Base-by-base conservation (phyloP, 1,140 invertebrate genomes). In the Drosophila kikkawai region DNA sequence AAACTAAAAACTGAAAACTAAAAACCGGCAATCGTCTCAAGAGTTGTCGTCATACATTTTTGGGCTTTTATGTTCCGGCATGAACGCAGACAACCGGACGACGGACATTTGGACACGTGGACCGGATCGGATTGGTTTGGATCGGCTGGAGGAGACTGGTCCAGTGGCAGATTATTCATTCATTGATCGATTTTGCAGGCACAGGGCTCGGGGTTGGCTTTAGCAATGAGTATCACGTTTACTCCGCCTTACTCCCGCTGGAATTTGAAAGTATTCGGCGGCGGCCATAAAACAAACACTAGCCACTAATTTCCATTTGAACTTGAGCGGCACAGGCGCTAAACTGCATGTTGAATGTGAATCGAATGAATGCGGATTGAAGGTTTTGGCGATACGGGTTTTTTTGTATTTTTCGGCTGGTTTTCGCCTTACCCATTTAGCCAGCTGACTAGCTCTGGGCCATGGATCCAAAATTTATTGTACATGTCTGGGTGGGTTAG, bases 31-130 rank as follows among this genome's bases (percentile, higher is more conserved):
- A 58, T 22, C 68, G 80, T 48, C 70, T 44, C 48, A 75, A 86
- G 65, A 86, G 79, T 64, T 58, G 73, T 77, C 80, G 84, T 84
- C 84, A 90, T 81, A 88, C 85, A 88, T 88, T 82, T 88, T 85
- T 85, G 78, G 75, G 53, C 79, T 70, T 79, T 82, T 67, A 79
- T 85, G 78, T 83, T 80, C 77, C 80, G 81, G 85, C 80, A 83
- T 88, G 55, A 75, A 86, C 65, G 47, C 51, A 67, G 63, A 55
- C 39, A 58, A 15, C 61, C 22, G 41, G 48, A 55, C 67, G 66
- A 19, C 41, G 39, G 44, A 51, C 22, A 22, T 2, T 22, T 58
- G 59, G 53, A 66, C 79, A 80, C 82, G 75, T 87, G 79, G 83
- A 73, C 65, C 50, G 75, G 57, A 65, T 45, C 61, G 44, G 36